Percentiles rank a stretch among this genome's conserved stretches.
Evolutionary conservation across 2,113 vertebrate genomes (phyloP).

Genomic region (Setophaga kirtlandii): DNA sequence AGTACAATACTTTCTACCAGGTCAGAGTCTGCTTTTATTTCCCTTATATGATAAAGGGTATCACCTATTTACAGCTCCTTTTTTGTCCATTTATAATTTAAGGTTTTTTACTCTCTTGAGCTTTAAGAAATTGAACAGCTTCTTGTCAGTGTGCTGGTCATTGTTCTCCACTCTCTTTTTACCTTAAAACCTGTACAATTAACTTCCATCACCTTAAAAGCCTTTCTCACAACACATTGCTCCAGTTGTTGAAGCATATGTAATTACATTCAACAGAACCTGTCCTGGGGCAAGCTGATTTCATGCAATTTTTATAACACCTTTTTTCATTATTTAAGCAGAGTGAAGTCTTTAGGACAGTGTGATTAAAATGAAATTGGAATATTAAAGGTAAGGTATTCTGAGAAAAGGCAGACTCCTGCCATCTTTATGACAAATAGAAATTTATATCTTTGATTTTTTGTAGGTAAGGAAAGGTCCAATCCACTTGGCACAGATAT

Average conservation of each 20-base stretch:
- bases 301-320: constrained; percentile 81
- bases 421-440: background rate
- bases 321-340: constrained; percentile 79
- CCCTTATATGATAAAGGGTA: background rate
- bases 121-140: constrained; percentile 43
- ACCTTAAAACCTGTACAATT: constrained; percentile 72
- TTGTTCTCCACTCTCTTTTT: constrained; percentile 53
- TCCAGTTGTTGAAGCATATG: constrained; percentile 77
- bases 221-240: constrained; percentile 68
- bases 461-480: background rate
- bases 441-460: background rate
- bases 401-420: constrained; percentile 52
- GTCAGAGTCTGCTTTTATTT: constrained; percentile 49
- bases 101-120: constrained; percentile 7
- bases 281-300: constrained; percentile 73
- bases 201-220: constrained; percentile 77
- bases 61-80: constrained; percentile 39
- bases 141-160: background rate
- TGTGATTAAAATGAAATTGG: constrained; percentile 76
- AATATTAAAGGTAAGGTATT: constrained; percentile 63
- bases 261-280: constrained; percentile 76
- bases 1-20: constrained; percentile 9
- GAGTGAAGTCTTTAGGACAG: constrained; percentile 75
- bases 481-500: constrained; percentile 3
- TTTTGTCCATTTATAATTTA: constrained; percentile 65